phyloP scores from a whole-genome alignment of 2,888 invertebrate species.

The Stomorhina lunata region DNA sequence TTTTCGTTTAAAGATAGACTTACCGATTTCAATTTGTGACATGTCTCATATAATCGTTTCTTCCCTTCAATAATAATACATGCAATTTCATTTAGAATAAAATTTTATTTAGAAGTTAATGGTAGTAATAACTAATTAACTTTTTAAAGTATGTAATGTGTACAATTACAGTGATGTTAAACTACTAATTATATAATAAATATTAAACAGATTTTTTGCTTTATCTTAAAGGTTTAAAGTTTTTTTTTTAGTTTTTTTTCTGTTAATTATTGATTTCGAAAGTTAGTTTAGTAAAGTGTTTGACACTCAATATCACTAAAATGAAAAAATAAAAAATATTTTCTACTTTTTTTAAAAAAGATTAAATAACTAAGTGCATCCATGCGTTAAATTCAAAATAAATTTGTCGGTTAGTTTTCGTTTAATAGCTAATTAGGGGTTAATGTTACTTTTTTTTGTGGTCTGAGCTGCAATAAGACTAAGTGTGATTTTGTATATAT shows the following conservation, averaged over 20 bases:
- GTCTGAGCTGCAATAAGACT: no score
- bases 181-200: conserved; percentile 21
- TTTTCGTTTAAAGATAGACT: no score
- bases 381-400: neutral
- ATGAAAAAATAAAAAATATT: neutral
- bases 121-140: conserved; percentile 40
- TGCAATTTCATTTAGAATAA: conserved; percentile 21
- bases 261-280: conserved; percentile 46
- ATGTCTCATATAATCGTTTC: no score
- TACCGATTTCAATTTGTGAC: no score
- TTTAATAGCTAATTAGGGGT: no score
- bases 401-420: neutral
- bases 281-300: conserved; percentile 60
- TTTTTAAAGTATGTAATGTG: conserved; percentile 34
- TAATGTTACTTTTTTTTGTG: no score
- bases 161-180: conserved; percentile 35
- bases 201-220: conserved; percentile 17
- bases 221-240: neutral
- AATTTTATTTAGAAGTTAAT: conserved; percentile 45
- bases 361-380: neutral
- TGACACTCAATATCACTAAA: conserved; percentile 61
- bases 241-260: neutral
- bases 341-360: neutral
- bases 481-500: neutral
- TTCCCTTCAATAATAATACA: neutral